A percentile compares a stretch with the other conserved stretches of the same genome.
These are phyloP conservation scores for Iguana delicatissima DNA, from an alignment of 2,797 vertebrate species.

Conservation along the genomic window DNA sequence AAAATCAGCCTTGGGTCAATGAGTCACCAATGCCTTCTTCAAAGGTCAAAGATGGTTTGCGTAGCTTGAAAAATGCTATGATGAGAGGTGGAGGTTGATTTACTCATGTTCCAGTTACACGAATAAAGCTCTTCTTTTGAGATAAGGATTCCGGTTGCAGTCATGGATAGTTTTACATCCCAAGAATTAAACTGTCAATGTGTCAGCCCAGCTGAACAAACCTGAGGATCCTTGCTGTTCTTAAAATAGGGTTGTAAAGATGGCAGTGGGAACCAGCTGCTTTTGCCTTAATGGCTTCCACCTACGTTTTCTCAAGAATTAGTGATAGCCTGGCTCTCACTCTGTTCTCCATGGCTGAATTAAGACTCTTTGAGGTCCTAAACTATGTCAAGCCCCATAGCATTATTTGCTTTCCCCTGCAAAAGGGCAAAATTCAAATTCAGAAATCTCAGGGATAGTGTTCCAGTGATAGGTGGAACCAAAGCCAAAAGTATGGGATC, in stretches of 20 bases:
- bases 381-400: background rate
- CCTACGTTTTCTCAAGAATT: background rate
- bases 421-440: no score
- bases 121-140: background rate
- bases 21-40: constrained; percentile 19
- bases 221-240: constrained; percentile 6
- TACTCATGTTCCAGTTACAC: background rate
- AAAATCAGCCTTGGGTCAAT: background rate
- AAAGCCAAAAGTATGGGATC: no score
- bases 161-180: background rate
- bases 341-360: background rate
- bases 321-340: background rate
- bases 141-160: background rate
- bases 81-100: constrained; percentile 7
- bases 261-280: constrained; percentile 9
- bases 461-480: no score
- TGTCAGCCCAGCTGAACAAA: constrained; percentile 16
- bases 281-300: background rate
- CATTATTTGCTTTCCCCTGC: background rate
- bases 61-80: background rate
- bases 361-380: background rate
- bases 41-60: constrained; percentile 22
- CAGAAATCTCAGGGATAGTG: no score
- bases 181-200: background rate
- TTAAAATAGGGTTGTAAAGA: background rate